Percentiles rank a stretch among this genome's conserved stretches.
Evolutionary conservation across 2,888 invertebrate species (phyloP).

Genomic region (Drosophila flavopinicola): DNA sequence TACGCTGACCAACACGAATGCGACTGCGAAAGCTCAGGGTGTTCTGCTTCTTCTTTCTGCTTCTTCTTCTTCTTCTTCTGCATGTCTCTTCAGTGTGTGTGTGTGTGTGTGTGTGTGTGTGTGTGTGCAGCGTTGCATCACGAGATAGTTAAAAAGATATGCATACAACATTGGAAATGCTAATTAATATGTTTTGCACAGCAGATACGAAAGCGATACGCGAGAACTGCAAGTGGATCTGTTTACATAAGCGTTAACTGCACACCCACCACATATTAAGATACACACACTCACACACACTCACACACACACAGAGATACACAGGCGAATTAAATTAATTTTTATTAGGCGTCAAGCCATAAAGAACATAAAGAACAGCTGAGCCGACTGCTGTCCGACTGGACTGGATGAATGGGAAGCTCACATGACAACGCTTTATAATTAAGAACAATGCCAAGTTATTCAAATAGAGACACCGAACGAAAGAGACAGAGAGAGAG

Average conservation of each 20-base stretch:
- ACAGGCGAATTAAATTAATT: constrained; percentile 78
- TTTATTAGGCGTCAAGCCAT: constrained; percentile 80
- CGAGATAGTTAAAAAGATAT: constrained; percentile 75
- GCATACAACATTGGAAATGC: constrained; percentile 79
- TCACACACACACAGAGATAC: constrained; percentile 12
- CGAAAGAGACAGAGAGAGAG: not conserved
- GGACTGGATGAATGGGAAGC: constrained; percentile 72
- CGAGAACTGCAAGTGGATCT: constrained; percentile 59
- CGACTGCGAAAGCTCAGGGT: constrained; percentile 24
- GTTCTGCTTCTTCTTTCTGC: constrained; percentile 14
- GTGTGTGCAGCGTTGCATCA: constrained; percentile 77
- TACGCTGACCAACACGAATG: constrained; percentile 50
- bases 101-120: constrained; percentile 66
- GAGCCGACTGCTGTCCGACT: constrained; percentile 40
- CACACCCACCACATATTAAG: constrained; percentile 59
- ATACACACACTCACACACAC: constrained; percentile 10
- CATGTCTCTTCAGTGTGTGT: constrained; percentile 13
- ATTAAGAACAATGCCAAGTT: constrained; percentile 76
- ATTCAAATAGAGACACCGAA: constrained; percentile 53
- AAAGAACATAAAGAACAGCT: constrained; percentile 79
- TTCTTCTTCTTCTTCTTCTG: not conserved
- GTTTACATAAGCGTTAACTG: constrained; percentile 76
- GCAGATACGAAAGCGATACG: constrained; percentile 62
- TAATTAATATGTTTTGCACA: constrained; percentile 81
- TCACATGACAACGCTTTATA: constrained; percentile 80